Evolutionary conservation across 2,888 invertebrate genomes (phyloP), one percentile per base, ranked within the genome.

Genomic region (Cryptophagus acutangulus): DNA sequence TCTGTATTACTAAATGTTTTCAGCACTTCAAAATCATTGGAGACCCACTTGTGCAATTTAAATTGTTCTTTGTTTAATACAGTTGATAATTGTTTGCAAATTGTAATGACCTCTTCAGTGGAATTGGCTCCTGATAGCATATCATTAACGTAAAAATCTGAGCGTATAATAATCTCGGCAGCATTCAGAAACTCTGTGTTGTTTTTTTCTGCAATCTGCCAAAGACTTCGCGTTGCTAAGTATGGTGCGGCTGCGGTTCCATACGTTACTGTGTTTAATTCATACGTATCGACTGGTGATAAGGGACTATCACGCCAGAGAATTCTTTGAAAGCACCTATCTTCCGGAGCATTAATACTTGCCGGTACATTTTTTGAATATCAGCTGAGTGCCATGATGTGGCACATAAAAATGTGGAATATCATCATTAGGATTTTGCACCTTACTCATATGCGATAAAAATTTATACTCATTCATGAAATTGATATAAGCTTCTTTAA

Each of bases 241-340:
- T 37, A 54, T 12, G 51, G 48, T 2, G 52, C 53, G 3, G 45
- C 26, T 1, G 49, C 41, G 3, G 45, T 51, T 1, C 55, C 55
- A 28, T 54, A 54, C 2, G 51, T 54, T 1, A 54, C 53, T 3
- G 52, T 54, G 10, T 17, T 31, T n/a, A 54, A 24, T 24, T 39
- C 14, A 17, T 25, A 50, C 14, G 25, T 28, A 29, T 44, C 16
- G 2, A 52, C 3, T 6, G 36, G 26, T 20, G 43, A 30, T 3
- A 13, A 6, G 12, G 14, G 18, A 17, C 38, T 25, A 4, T 14
- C 29, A 18, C 45, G 17, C 46, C 49, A 45, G 15, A 44, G n/a
- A 3, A 49, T 42, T 12, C 41, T 29, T 24, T 47, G 47, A 15
- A 41, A 41, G 12, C 18, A 8, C 3, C 20, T 33, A 13, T 46